These are phyloP conservation scores for Gadus chalcogrammus DNA, from an alignment of 2,113 vertebrate genomes.

Conservation along the genomic window DNA sequence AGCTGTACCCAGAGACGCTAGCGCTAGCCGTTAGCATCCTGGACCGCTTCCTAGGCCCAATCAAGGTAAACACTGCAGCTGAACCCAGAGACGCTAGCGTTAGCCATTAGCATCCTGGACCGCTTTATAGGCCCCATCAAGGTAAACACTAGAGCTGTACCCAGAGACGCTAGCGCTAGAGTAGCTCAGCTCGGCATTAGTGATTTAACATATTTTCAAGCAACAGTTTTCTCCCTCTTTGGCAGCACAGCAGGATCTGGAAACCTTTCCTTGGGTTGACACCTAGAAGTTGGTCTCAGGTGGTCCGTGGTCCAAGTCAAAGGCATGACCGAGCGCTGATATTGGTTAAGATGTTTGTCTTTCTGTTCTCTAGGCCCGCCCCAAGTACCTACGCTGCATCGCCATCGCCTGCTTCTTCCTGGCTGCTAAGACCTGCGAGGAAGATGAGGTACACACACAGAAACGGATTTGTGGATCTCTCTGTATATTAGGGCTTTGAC, in stretches of 20 bases:
- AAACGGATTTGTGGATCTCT: constrained; percentile 8
- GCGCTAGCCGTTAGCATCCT: constrained; percentile 91
- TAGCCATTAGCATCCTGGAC: constrained; percentile 92
- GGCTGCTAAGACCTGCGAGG: constrained; percentile 92
- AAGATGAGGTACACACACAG: constrained; percentile 84
- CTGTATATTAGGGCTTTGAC: background rate
- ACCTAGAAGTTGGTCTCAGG: background rate
- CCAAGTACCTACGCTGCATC: constrained; percentile 97
- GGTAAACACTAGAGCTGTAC: constrained; percentile 67
- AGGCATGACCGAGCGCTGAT: no score
- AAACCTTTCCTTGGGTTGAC: background rate
- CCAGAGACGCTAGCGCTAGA: no score
- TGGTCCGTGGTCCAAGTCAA: no score
- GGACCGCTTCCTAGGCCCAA: constrained; percentile 92
- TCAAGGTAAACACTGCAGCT: constrained; percentile 88
- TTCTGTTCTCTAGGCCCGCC: constrained; percentile 79
- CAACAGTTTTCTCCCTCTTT: background rate
- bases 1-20: constrained; percentile 95
- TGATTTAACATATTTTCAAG: no score
- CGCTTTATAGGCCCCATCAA: constrained; percentile 93
- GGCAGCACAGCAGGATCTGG: background rate
- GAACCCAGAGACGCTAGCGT: constrained; percentile 93
- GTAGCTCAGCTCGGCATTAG: no score
- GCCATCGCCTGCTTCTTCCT: constrained; percentile 97
- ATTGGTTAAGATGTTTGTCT: background rate